phyloP scores from a whole-genome alignment of 2,113 vertebrate species.

The Etheostoma cragini region DNA sequence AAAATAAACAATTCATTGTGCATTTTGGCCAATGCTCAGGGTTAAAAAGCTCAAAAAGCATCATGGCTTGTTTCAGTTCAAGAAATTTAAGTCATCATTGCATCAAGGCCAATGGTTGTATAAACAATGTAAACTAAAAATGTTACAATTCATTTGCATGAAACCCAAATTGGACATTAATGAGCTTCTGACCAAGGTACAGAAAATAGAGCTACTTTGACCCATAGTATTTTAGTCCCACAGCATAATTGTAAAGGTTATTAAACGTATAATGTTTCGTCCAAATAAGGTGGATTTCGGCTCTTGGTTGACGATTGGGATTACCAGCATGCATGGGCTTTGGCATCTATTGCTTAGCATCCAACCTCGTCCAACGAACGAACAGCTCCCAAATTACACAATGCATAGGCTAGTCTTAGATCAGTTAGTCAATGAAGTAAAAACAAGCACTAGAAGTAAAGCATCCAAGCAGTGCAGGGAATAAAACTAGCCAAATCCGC shows the following conservation, averaged over 20 bases:
- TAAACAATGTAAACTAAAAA: too few species aligned
- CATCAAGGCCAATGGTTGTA: slow-evolving; percentile 49
- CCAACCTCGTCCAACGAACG: accelerated
- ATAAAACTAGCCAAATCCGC: not conserved
- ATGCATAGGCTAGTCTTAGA: too few species aligned
- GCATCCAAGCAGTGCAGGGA: not conserved
- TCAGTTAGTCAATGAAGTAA: too few species aligned
- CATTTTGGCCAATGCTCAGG: slow-evolving; percentile 85
- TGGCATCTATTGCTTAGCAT: not conserved
- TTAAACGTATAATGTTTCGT: not conserved
- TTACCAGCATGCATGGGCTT: not conserved
- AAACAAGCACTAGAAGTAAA: too few species aligned
- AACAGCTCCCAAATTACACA: too few species aligned
- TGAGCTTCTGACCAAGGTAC: too few species aligned
- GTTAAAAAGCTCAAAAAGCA: slow-evolving; percentile 91
- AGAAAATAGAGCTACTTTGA: not conserved
- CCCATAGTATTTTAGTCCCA: too few species aligned
- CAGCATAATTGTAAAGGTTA: not conserved
- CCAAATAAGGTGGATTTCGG: too few species aligned
- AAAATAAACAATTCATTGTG: not conserved
- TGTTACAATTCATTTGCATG: too few species aligned
- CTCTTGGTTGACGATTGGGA: too few species aligned
- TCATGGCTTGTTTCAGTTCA: slow-evolving; percentile 85
- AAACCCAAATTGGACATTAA: too few species aligned
- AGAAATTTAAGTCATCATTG: slow-evolving; percentile 88